Base-by-base conservation (phyloP, 1,140 invertebrate genomes). In the Anoplolepis gracilipes region DNA sequence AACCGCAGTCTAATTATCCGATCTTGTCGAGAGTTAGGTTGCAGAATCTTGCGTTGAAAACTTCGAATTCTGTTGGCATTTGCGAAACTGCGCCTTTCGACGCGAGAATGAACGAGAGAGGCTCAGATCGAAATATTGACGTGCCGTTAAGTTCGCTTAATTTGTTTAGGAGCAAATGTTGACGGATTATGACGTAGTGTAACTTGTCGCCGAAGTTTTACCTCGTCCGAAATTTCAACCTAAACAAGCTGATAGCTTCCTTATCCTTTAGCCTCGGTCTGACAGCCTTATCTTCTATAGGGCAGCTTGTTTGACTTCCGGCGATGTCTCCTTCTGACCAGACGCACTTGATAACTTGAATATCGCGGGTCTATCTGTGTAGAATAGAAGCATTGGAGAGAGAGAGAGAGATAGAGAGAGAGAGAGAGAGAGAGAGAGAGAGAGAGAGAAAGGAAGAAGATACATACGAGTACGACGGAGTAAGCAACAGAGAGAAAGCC, bases 241-340 rank as follows among this genome's bases (percentile, higher is more conserved):
- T 72, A 55, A 82, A 36, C 59, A 72, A 86, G 84, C 36, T 10
- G 46, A 64, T 81, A 46, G 69, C 77, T 76, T 88, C 79, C 70
- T 87, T 84, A 90, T 88, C 67, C 86, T 33, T 87, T 91, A 90
- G 62, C 22, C 79, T 86, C 79, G 72, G 61, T 19, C 69, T 53
- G 72, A 69, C 62, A 70, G 70, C 84, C 90, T 93, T 94, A 94
- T 94, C 93, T 94, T 75, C 86, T 67, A 78, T 67, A 88, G 89
- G 89, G 91, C 93, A 93, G 93, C 93, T 92, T 94, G 93, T 93
- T 94, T 92, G 90, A 92, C 93, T 95, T 95, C 93, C 94, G 93
- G 90, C 90, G 82, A 73, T 86, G 89, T 90, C 90, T 93, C 88
- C 87, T 92, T 90, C 88, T 93, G 93, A 94, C 93, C 94, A 93